Conservation (phyloP, 2,797 vertebrate genomes). For the Otolemur crassicaudatus region DNA sequence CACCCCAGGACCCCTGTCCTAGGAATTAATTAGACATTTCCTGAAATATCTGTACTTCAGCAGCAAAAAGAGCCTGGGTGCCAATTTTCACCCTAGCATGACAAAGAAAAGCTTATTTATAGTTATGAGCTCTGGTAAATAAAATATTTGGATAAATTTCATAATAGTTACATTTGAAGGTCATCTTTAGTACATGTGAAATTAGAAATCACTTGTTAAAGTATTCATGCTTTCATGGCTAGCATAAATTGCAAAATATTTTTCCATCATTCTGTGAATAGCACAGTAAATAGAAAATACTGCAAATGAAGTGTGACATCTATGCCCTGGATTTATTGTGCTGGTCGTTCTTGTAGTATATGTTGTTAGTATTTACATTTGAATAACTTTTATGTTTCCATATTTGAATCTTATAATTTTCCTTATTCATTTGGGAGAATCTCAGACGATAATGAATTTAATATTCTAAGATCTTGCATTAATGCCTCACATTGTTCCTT, state of each 20-base stretch:
- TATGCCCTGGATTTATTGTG: constrained; percentile 9
- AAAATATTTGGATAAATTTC: not conserved
- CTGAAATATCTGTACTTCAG: not conserved
- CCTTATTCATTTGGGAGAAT: not conserved
- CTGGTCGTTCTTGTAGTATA: not conserved
- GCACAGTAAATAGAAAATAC: not conserved
- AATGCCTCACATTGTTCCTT: not conserved
- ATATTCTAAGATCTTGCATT: constrained; percentile 30
- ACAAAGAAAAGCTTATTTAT: not conserved
- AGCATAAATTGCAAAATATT: not conserved
- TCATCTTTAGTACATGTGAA: not conserved
- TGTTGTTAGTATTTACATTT: constrained; percentile 1
- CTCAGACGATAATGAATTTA: not conserved
- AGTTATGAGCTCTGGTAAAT: not conserved
- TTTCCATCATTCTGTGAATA: not conserved
- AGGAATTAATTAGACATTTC: not conserved
- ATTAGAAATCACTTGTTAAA: not conserved
- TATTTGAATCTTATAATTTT: constrained; percentile 21
- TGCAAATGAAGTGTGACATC: not conserved
- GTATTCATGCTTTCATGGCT: not conserved
- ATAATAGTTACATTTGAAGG: not conserved
- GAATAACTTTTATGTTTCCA: not conserved
- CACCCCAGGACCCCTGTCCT: not conserved
- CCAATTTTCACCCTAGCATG: not conserved
- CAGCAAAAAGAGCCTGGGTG: not conserved